phyloP scores from a whole-genome alignment of 2,113 vertebrate species.

The Nothoprocta pentlandii region DNA sequence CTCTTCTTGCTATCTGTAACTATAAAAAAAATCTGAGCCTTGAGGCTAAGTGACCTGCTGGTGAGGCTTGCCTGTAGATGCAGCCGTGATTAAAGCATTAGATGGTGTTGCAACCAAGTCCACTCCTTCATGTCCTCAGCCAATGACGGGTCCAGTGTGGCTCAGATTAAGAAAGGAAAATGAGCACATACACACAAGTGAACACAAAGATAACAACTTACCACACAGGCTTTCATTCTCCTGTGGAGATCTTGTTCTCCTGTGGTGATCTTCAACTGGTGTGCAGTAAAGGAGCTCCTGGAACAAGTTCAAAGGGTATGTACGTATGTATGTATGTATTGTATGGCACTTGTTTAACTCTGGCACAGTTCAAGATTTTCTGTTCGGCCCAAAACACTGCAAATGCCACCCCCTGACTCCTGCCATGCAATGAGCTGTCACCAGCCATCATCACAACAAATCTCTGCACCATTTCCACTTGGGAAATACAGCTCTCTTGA shows the following conservation, averaged over 20 bases:
- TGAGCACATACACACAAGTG: rapidly evolving
- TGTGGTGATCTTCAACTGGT: neutral
- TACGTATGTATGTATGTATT: neutral
- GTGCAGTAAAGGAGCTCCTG: neutral
- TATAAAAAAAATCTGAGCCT: neutral
- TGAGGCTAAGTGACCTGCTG: neutral
- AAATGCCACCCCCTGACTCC: neutral
- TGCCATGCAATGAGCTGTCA: neutral
- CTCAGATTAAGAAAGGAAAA: neutral
- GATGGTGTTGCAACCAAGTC: neutral
- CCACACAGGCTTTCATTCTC: neutral
- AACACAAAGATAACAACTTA: neutral
- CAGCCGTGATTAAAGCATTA: neutral
- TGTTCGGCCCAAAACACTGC: neutral
- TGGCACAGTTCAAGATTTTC: neutral
- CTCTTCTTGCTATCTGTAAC: neutral
- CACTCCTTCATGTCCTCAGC: neutral
- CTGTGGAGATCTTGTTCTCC: neutral
- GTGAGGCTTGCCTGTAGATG: neutral
- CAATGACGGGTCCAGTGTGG: neutral
- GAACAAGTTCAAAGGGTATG: neutral
- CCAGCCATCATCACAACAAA: neutral
- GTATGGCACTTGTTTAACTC: neutral
- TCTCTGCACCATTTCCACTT: neutral
- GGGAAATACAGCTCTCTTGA: neutral